Conservation (phyloP, 2,113 vertebrate species). For the Dascyllus trimaculatus region DNA sequence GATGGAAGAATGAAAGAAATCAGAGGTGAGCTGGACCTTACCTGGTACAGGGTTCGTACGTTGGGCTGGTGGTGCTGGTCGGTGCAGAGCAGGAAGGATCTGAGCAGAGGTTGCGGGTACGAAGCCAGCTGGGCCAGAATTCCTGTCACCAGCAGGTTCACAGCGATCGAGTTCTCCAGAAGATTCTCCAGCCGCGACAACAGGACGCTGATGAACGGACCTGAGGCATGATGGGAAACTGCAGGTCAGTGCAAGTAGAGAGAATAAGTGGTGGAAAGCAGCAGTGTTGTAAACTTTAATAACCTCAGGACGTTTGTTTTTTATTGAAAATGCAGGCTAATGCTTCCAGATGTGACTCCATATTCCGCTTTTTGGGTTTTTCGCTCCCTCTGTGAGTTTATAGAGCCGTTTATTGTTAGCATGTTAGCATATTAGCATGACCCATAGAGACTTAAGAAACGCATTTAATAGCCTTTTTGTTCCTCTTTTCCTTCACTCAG, state of each 20-base stretch:
- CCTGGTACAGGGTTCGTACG: constrained; percentile 92
- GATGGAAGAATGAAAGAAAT: too few relatives aligned
- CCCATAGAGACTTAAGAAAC: too few relatives aligned
- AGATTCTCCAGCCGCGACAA: constrained; percentile 97
- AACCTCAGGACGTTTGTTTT: background rate
- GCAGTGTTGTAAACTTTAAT: background rate
- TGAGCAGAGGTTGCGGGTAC: constrained; percentile 94
- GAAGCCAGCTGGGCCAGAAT: constrained; percentile 94
- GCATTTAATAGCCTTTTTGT: too few relatives aligned
- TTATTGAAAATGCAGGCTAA: too few relatives aligned
- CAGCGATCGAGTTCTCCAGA: constrained; percentile 94
- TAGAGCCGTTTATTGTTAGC: too few relatives aligned
- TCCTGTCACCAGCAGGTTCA: constrained; percentile 95
- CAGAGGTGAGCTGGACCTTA: constrained; percentile 51
- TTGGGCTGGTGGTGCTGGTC: constrained; percentile 87
- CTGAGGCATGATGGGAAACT: constrained; percentile 74
- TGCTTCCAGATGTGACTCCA: too few relatives aligned
- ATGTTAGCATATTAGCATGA: too few relatives aligned
- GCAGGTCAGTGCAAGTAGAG: constrained; percentile 47
- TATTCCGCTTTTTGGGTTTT: too few relatives aligned
- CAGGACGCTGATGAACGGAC: constrained; percentile 96
- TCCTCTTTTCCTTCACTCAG: too few relatives aligned
- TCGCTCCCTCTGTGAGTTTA: too few relatives aligned
- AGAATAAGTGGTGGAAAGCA: background rate
- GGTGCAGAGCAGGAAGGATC: constrained; percentile 91